Conservation (phyloP, 2,113 vertebrate genomes). For the Steatornis caripensis region DNA sequence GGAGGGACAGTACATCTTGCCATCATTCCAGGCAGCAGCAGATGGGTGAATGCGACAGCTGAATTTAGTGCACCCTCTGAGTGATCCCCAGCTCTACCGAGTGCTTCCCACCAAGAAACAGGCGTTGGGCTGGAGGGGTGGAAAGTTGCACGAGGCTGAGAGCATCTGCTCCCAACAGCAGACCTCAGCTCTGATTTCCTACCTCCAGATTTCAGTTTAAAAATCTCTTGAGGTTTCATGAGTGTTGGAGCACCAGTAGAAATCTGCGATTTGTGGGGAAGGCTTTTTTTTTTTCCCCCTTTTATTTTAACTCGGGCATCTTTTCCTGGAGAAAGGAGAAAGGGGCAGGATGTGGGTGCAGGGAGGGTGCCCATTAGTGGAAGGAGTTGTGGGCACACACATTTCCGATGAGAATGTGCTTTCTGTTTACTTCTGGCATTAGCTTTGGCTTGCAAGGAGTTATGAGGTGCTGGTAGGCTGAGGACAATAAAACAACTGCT, state of each 20-base stretch:
- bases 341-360: neutral
- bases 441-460: neutral
- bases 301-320: neutral
- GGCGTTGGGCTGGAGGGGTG: neutral
- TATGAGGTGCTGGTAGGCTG: neutral
- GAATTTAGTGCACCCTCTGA: neutral
- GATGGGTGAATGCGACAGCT: neutral
- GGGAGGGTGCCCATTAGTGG: neutral
- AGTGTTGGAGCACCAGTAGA: neutral
- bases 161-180: neutral
- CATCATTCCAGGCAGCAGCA: neutral
- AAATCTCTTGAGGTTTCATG: neutral
- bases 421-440: neutral
- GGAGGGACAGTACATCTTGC: neutral
- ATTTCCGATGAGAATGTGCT: neutral
- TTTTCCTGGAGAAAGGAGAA: neutral
- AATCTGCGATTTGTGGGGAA: constrained; percentile 10
- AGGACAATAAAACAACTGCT: neutral
- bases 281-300: neutral
- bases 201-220: neutral
- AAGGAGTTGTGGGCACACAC: neutral
- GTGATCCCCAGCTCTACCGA: neutral
- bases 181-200: neutral
- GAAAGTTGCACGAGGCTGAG: neutral
- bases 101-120: neutral